These are phyloP conservation scores for Coregonus clupeaformis DNA, from an alignment of 2,113 vertebrate species.

Conservation along the genomic window DNA sequence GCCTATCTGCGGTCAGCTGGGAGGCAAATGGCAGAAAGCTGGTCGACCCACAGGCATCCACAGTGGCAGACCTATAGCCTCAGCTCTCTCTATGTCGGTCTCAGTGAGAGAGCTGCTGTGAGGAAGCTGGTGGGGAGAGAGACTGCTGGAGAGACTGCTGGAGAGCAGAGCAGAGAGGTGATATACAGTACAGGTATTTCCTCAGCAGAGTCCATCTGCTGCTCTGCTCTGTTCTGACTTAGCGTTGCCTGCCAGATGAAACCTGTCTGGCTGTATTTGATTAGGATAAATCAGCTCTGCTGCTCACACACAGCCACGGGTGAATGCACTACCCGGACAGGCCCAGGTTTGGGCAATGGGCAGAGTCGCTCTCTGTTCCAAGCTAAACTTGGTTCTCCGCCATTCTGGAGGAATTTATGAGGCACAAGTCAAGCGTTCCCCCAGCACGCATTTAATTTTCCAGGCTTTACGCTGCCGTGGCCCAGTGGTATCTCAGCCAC, in stretches of 20 bases:
- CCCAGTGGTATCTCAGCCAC: not conserved
- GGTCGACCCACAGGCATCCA: not conserved
- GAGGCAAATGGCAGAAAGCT: conserved; percentile 5
- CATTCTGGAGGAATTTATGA: conserved; percentile 11
- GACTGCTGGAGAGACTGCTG: not conserved
- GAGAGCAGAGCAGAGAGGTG: not conserved
- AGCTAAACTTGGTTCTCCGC: conserved; percentile 23
- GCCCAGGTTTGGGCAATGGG: conserved; percentile 5
- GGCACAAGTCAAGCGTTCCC: conserved; percentile 1
- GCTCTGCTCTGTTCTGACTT: not conserved
- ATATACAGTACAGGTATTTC: conserved; percentile 25
- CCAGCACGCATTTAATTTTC: conserved; percentile 2
- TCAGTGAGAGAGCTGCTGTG: not conserved
- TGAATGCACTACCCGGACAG: conserved; percentile 37
- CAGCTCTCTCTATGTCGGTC: not conserved
- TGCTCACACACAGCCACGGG: conserved; percentile 5
- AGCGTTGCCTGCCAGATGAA: conserved; percentile 18
- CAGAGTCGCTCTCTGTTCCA: conserved; percentile 4
- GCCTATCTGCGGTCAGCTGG: not conserved
- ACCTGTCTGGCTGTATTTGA: conserved; percentile 16
- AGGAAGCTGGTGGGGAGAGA: not conserved
- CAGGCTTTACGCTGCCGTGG: not conserved
- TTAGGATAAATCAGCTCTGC: conserved; percentile 33
- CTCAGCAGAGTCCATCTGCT: too few relatives aligned
- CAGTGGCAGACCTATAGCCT: not conserved